Percentiles rank a stretch among this genome's conserved stretches.
Conservation (phyloP, 2,888 invertebrate genomes). For the Zootermopsis nevadensis region DNA sequence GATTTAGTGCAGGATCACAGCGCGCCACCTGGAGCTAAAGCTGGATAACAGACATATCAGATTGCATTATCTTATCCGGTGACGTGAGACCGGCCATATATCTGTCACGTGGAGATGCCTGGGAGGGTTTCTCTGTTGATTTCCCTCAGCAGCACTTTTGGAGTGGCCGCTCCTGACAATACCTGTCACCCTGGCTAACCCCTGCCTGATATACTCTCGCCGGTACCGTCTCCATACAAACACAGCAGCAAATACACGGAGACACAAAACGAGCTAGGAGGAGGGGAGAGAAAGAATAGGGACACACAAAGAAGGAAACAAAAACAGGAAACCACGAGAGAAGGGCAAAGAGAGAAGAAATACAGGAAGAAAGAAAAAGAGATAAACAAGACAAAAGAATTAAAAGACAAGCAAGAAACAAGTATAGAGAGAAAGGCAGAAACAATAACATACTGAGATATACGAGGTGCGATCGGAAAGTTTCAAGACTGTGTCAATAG, state of each 20-base stretch:
- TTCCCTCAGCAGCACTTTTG: conserved; percentile 14
- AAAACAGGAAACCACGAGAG: neutral
- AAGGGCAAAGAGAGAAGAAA: neutral
- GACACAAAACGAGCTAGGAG: neutral
- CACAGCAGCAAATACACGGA: neutral
- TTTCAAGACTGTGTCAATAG: too few relatives aligned
- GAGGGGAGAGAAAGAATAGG: neutral
- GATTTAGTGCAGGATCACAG: too few relatives aligned
- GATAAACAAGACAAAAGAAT: neutral
- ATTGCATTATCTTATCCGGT: neutral
- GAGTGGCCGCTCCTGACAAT: neutral
- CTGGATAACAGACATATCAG: neutral
- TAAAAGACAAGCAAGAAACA: neutral
- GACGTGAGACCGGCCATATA: neutral
- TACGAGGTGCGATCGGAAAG: too few relatives aligned
- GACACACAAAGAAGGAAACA: neutral
- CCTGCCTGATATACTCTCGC: conserved; percentile 1
- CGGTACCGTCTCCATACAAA: neutral
- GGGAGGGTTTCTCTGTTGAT: conserved; percentile 9
- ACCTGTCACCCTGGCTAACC: neutral
- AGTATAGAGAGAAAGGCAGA: neutral
- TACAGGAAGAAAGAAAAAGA: neutral
- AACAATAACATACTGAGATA: neutral
- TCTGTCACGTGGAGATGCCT: neutral
- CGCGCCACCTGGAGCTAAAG: neutral